Conservation (phyloP, 2,797 vertebrate genomes). For the Mormyrops boulengeri region DNA sequence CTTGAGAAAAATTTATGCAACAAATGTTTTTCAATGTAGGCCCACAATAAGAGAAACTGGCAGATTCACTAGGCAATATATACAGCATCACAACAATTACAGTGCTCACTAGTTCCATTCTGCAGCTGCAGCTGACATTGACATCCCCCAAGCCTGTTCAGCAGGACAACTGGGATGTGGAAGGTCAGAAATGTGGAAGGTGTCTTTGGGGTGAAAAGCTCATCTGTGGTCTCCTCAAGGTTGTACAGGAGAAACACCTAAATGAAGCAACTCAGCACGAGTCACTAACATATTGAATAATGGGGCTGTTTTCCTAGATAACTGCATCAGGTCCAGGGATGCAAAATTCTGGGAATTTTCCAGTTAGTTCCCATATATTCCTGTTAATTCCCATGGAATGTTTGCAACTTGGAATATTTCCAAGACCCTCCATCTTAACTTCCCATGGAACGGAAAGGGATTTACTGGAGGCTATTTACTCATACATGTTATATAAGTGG, state of each 20-base stretch:
- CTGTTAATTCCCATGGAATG: not conserved
- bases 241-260: not conserved
- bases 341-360: not conserved
- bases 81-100: not conserved
- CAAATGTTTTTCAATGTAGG: not conserved
- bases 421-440: not conserved
- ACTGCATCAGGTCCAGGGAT: not conserved
- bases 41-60: not conserved
- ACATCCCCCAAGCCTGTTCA: not conserved
- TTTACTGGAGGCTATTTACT: not conserved
- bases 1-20: not conserved
- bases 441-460: not conserved
- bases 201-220: not conserved
- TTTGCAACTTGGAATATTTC: not conserved
- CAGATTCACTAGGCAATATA: not conserved
- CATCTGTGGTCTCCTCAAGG: not conserved
- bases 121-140: not conserved
- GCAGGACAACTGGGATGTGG: not conserved
- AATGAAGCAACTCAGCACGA: not conserved
- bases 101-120: not conserved
- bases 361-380: not conserved
- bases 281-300: not conserved
- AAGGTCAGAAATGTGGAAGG: not conserved
- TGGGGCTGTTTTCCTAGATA: not conserved
- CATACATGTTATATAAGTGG: not conserved